Evolutionary conservation across 2,888 invertebrate species (phyloP).

Genomic region (Sinotaia quadrata): DNA sequence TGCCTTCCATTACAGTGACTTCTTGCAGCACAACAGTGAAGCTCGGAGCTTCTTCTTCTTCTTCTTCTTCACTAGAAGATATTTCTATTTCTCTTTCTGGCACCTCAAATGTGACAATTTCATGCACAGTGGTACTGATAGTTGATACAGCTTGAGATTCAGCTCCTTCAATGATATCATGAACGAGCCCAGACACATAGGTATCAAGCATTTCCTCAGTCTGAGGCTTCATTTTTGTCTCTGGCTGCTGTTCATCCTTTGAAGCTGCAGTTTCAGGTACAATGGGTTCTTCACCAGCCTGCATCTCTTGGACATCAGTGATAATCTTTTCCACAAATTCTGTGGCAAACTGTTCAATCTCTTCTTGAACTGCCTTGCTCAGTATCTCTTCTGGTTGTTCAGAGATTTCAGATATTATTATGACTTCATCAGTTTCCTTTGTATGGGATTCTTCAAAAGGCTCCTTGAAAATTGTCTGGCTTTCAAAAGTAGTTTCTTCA

Average conservation of each 20-base stretch:
- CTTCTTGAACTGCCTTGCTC: conserved; percentile 29
- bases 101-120: conserved; percentile 34
- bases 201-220: conserved; percentile 27
- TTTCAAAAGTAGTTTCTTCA: conserved; percentile 36
- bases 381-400: conserved; percentile 32
- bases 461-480: conserved; percentile 22
- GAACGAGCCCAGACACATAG: conserved; percentile 31
- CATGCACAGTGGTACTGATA: conserved; percentile 6
- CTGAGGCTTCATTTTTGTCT: conserved; percentile 27
- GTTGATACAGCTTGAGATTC: conserved; percentile 28
- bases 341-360: conserved; percentile 40
- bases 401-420: conserved; percentile 26
- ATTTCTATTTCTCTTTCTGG: conserved; percentile 14
- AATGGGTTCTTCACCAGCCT: conserved; percentile 33
- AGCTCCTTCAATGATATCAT: conserved; percentile 33
- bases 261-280: conserved; percentile 31
- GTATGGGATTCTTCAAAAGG: conserved; percentile 31
- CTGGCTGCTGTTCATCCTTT: conserved; percentile 29
- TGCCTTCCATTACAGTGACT: conserved; percentile 62
- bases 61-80: conserved; percentile 30
- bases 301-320: conserved; percentile 39
- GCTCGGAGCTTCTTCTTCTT: conserved; percentile 49
- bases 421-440: conserved; percentile 29
- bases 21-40: conserved; percentile 57
- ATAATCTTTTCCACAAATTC: conserved; percentile 40